Evolutionary conservation across 2,113 vertebrate species (phyloP), one percentile per base, ranked within the genome.

Genomic region (Lepus americanus): DNA sequence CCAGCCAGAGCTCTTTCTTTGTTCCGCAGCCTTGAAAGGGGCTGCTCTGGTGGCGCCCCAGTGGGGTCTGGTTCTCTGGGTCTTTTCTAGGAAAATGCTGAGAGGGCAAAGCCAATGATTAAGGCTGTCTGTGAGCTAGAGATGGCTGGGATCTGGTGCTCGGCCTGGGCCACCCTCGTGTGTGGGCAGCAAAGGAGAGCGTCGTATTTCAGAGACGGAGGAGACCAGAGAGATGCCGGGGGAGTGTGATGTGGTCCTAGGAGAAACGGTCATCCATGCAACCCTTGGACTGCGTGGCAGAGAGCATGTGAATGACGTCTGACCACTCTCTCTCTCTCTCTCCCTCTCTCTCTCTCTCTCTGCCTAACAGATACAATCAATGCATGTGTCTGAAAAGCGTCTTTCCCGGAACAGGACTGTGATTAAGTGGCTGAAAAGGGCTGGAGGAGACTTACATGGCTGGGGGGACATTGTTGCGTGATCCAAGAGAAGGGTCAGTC

Each of bases 121-220:
- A 87, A 92, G 39, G 36, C n/a, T 96, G 94, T 94, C 61, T 51
- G 13, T 53, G 70, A 95, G 84, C 94, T 93, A 78, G 23, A 12
- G 44, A 93, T 79, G 20, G 17, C 17, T 5, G 23, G n/a, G 81
- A 44, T 29, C 17, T 27, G 25, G 33, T 2, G 0, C n/a, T 61
- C 70, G 33, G 36, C 20, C 76, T 33, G 70, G 39, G 53, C 67
- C 23, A 61, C 0, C 63, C 67, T 94, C 12, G 17, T 31, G 29
- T 67, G 4, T 44, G 88, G 80, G 76, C 69, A 94, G 25, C 31
- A 74, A 59, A 55, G 31, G 74, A 70, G 89, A 59, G 96, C 27
- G 49, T 27, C 5, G 3, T 70, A 49, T 95, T 93, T 87, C 59
- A 51, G 76, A 94, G 73, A n/a, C 31, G 76, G 72, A 51, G 33